Percentiles rank a stretch among this genome's conserved stretches.
phyloP scores from a whole-genome alignment of 1,140 invertebrate genomes.

The Metaphire vulgaris region DNA sequence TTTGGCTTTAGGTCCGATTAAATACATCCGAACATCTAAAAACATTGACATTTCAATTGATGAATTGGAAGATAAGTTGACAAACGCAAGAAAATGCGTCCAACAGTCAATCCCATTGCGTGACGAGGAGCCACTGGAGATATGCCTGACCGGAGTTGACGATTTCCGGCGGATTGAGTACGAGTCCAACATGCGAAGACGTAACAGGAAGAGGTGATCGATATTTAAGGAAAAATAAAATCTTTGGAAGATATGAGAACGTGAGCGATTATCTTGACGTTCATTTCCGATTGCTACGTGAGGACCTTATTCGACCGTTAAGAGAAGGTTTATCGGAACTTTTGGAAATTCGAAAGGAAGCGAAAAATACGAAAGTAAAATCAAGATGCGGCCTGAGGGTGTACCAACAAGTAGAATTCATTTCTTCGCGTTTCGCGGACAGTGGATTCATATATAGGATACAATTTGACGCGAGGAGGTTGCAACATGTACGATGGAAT shows the following conservation, averaged over 20 bases:
- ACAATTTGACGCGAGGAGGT: constrained; percentile 36
- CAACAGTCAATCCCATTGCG: not conserved
- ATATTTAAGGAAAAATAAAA: constrained; percentile 59
- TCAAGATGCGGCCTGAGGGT: constrained; percentile 12
- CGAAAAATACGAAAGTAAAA: not conserved
- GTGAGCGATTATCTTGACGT: constrained; percentile 68
- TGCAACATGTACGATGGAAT: constrained; percentile 42
- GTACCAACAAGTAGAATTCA: not conserved
- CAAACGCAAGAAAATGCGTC: not conserved
- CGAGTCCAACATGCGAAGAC: constrained; percentile 41
- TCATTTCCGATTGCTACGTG: constrained; percentile 67
- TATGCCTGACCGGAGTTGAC: constrained; percentile 22
- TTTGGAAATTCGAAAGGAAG: constrained; percentile 8
- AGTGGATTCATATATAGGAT: constrained; percentile 29
- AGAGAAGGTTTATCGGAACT: constrained; percentile 46
- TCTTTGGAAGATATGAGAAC: constrained; percentile 58
- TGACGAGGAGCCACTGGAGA: not conserved
- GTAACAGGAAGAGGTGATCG: constrained; percentile 37
- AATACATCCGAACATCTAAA: not conserved
- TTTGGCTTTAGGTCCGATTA: not conserved
- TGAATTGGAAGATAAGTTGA: not conserved
- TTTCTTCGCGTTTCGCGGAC: not conserved
- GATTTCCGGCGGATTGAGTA: constrained; percentile 42
- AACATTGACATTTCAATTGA: not conserved
- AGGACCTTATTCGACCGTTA: constrained; percentile 59